These are phyloP conservation scores for Gila orcuttii DNA, from an alignment of 2,113 vertebrate genomes.

Conservation along the genomic window DNA sequence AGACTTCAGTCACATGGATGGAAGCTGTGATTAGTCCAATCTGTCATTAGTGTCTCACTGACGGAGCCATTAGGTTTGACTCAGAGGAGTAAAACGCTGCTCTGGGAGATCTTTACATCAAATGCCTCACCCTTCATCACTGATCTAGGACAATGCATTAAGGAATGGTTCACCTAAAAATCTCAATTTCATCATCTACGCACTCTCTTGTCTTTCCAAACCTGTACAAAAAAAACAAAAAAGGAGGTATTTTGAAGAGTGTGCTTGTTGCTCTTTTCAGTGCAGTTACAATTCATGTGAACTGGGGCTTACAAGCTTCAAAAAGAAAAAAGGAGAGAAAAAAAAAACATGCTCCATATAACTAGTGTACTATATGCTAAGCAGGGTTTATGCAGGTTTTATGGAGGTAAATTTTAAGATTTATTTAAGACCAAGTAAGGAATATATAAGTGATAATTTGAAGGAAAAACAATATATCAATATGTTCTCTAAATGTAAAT, in stretches of 20 bases:
- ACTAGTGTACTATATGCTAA: not conserved
- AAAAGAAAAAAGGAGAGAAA: no score
- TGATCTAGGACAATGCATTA: not conserved
- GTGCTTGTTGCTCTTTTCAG: not conserved
- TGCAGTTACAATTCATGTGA: not conserved
- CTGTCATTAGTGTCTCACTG: slow-evolving; percentile 29
- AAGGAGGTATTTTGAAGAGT: not conserved
- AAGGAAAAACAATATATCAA: no score
- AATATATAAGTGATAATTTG: no score
- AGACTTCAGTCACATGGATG: slow-evolving; percentile 52
- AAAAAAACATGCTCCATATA: not conserved
- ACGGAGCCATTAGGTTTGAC: slow-evolving; percentile 23
- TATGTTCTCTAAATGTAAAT: no score
- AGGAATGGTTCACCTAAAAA: slow-evolving; percentile 13
- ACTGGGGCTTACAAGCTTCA: not conserved
- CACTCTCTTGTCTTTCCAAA: not conserved
- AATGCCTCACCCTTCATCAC: not conserved
- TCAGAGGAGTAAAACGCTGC: slow-evolving; percentile 39
- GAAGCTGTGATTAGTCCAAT: slow-evolving; percentile 53
- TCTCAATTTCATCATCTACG: not conserved
- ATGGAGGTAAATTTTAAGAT: no score
- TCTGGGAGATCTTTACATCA: not conserved
- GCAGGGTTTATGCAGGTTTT: no score
- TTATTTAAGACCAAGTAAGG: no score
- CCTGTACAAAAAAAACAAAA: not conserved